Conservation (phyloP, 2,113 vertebrate species). For the Polypterus senegalus region DNA sequence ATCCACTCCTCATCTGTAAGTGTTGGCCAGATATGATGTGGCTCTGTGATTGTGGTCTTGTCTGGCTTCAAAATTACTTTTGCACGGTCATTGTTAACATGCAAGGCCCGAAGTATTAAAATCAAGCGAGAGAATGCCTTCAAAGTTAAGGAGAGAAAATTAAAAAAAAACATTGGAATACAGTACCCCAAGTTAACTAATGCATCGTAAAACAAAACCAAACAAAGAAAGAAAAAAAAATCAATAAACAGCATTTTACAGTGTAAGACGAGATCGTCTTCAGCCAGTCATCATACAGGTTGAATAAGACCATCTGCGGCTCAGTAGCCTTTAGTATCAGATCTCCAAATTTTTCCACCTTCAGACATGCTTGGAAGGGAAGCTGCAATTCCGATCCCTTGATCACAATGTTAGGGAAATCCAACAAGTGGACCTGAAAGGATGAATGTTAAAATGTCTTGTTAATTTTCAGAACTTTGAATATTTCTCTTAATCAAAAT, state of each 20-base stretch:
- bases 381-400: constrained; percentile 95
- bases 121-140: constrained; percentile 97
- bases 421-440: constrained; percentile 86
- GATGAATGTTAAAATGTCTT: no score
- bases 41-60: constrained; percentile 93
- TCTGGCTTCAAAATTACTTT: constrained; percentile 97
- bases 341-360: constrained; percentile 97
- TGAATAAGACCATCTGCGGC: constrained; percentile 98
- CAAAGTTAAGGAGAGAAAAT: constrained; percentile 13
- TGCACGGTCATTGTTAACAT: constrained; percentile 92
- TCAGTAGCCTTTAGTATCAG: constrained; percentile 96
- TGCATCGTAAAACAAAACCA: no score
- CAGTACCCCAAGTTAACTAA: no score
- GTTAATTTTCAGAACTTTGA: no score
- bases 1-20: constrained; percentile 98
- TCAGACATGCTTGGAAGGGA: constrained; percentile 97
- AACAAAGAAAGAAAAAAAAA: no score
- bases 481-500: no score
- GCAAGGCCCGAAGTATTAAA: constrained; percentile 85
- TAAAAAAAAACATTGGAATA: neutral
- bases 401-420: constrained; percentile 98
- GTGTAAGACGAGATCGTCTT: constrained; percentile 98
- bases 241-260: constrained; percentile 36
- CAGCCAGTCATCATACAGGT: constrained; percentile 97
- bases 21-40: constrained; percentile 97